Conservation (phyloP, 2,888 invertebrate species). For the Phaonia tiefii region DNA sequence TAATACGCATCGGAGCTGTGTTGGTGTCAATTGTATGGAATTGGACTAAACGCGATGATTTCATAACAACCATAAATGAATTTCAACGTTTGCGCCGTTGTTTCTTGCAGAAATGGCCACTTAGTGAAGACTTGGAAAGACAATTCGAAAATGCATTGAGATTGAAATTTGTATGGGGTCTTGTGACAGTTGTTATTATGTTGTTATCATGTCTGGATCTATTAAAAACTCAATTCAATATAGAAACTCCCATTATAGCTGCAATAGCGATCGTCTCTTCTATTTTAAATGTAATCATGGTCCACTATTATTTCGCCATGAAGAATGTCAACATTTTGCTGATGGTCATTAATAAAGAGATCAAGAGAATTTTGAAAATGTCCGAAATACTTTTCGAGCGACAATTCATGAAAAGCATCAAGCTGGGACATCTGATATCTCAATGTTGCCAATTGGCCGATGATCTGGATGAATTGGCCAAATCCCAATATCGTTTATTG, state of each 20-base stretch:
- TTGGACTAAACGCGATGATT: conserved; percentile 45
- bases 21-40: conserved; percentile 31
- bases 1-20: conserved; percentile 9
- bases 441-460: conserved; percentile 35
- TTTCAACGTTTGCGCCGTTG: neutral
- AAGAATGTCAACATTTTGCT: conserved; percentile 18
- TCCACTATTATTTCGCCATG: conserved; percentile 33
- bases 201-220: too few species aligned
- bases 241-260: too few species aligned
- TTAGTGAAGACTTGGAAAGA: neutral
- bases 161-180: conserved; percentile 38
- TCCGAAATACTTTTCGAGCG: too few species aligned
- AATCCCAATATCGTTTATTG: conserved; percentile 27
- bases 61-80: conserved; percentile 20
- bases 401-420: conserved; percentile 22
- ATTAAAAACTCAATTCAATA: too few species aligned
- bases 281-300: conserved; percentile 1
- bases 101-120: conserved; percentile 22
- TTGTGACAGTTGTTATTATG: conserved; percentile 15
- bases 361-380: conserved; percentile 18
- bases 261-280: too few species aligned
- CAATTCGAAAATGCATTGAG: conserved; percentile 38
- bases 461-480: conserved; percentile 44
- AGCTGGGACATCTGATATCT: too few species aligned
- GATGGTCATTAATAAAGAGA: conserved; percentile 27